Evolutionary conservation across 1,140 invertebrate genomes (phyloP).

Genomic region (Tenebrio molitor): DNA sequence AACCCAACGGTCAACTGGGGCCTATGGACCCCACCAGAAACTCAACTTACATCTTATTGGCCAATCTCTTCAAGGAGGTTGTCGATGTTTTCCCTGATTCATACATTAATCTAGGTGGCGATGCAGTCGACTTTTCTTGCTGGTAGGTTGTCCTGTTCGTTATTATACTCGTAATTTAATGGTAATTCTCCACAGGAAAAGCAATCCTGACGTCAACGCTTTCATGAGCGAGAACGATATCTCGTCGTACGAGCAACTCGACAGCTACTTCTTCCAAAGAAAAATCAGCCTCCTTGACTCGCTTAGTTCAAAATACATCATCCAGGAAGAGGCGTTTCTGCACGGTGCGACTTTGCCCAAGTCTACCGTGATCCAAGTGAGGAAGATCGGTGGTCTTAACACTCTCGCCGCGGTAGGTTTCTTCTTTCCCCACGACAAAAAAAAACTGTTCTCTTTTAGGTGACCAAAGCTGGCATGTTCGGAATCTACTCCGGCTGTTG

Average conservation of each 20-base stretch:
- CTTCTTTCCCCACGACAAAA: not conserved
- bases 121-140: constrained; percentile 80
- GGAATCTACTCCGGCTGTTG: constrained; percentile 84
- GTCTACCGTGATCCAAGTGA: constrained; percentile 70
- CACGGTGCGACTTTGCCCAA: constrained; percentile 78
- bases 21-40: constrained; percentile 82
- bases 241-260: constrained; percentile 72
- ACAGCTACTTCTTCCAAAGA: constrained; percentile 79
- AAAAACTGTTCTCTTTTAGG: constrained; percentile 54
- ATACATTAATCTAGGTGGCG: constrained; percentile 90
- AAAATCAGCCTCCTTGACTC: constrained; percentile 71
- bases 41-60: constrained; percentile 76
- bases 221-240: constrained; percentile 80
- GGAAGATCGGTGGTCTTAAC: not conserved
- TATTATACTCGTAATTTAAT: not conserved
- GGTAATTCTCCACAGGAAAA: constrained; percentile 60
- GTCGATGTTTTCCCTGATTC: constrained; percentile 79
- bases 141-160: constrained; percentile 1
- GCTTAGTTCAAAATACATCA: constrained; percentile 74
- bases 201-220: constrained; percentile 78
- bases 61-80: constrained; percentile 79
- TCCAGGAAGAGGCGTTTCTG: constrained; percentile 95
- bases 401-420: not conserved
- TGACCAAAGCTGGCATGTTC: constrained; percentile 72
- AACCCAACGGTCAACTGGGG: constrained; percentile 75